A percentile compares a stretch with the other conserved stretches of the same genome.
Conservation (phyloP, 2,888 invertebrate genomes). For the Euphydryas editha region DNA sequence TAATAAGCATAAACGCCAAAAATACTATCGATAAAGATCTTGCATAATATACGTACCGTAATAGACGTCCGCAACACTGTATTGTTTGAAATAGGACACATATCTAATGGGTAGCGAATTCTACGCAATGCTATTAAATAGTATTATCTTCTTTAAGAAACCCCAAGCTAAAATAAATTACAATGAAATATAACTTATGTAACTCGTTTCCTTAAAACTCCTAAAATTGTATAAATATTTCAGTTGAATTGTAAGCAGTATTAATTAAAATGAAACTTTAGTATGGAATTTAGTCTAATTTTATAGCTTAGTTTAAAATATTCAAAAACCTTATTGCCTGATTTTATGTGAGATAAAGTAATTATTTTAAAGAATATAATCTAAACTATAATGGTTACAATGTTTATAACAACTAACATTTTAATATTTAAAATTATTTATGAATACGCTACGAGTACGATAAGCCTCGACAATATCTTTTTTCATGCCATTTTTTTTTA, state of each 20-base stretch:
- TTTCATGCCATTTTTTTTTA: too few relatives aligned
- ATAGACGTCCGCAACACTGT: slow-evolving; percentile 26
- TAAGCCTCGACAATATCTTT: too few relatives aligned
- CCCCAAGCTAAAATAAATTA: neutral
- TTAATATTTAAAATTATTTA: too few relatives aligned
- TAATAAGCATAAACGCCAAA: slow-evolving; percentile 28
- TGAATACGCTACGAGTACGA: too few relatives aligned
- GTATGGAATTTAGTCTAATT: neutral
- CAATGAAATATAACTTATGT: neutral
- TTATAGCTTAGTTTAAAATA: neutral
- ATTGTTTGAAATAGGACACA: slow-evolving; percentile 22
- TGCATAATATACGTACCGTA: slow-evolving; percentile 30
- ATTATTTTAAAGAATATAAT: too few relatives aligned
- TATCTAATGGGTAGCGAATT: slow-evolving; percentile 16
- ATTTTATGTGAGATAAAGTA: too few relatives aligned
- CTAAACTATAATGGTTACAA: too few relatives aligned
- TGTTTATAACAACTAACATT: too few relatives aligned
- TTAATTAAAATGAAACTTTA: neutral
- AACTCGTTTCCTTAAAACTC: neutral
- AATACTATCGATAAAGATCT: slow-evolving; percentile 28
- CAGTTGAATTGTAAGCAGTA: too few relatives aligned
- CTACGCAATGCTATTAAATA: neutral
- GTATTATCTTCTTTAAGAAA: neutral
- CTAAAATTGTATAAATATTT: slow-evolving; percentile 3
- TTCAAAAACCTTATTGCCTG: too few relatives aligned